Percentiles rank a stretch among this genome's conserved stretches.
Conservation (phyloP, 1,140 invertebrate genomes). For the Hyles vespertilio region DNA sequence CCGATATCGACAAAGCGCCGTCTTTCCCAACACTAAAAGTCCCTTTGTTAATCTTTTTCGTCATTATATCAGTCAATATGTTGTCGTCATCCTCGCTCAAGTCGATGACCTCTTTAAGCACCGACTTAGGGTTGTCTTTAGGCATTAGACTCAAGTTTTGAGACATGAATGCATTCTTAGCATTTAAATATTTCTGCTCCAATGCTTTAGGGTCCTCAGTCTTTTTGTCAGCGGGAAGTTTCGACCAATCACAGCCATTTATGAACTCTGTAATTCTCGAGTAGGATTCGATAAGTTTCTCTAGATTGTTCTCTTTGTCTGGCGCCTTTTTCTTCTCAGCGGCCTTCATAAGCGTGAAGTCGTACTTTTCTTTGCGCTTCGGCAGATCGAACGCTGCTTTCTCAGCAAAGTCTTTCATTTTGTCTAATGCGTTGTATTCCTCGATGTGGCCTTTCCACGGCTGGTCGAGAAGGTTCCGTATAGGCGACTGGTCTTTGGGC, state of each 20-base stretch:
- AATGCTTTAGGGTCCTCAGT: constrained; percentile 54
- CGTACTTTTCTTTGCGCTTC: constrained; percentile 64
- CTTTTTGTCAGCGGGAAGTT: constrained; percentile 41
- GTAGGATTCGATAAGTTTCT: constrained; percentile 66
- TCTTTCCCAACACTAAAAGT: constrained; percentile 61
- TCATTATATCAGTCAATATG: constrained; percentile 47
- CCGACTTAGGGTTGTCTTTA: constrained; percentile 52
- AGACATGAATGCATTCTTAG: constrained; percentile 73
- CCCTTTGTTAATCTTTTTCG: constrained; percentile 52
- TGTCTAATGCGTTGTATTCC: constrained; percentile 72
- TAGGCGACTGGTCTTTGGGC: constrained; percentile 49
- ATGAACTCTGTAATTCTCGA: constrained; percentile 71
- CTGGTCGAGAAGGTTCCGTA: constrained; percentile 50
- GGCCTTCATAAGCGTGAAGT: constrained; percentile 57
- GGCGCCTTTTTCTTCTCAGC: constrained; percentile 44
- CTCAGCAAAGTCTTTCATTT: constrained; percentile 74
- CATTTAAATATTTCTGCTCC: constrained; percentile 69
- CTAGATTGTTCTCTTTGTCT: constrained; percentile 59
- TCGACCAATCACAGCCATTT: constrained; percentile 70
- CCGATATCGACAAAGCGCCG: constrained; percentile 62
- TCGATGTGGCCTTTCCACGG: constrained; percentile 48
- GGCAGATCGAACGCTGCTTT: constrained; percentile 68
- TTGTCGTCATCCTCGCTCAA: constrained; percentile 63
- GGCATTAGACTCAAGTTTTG: constrained; percentile 68
- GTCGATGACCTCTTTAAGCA: constrained; percentile 64